Conservation (phyloP, 1,140 invertebrate species). For the Zaprionus ghesquierei region DNA sequence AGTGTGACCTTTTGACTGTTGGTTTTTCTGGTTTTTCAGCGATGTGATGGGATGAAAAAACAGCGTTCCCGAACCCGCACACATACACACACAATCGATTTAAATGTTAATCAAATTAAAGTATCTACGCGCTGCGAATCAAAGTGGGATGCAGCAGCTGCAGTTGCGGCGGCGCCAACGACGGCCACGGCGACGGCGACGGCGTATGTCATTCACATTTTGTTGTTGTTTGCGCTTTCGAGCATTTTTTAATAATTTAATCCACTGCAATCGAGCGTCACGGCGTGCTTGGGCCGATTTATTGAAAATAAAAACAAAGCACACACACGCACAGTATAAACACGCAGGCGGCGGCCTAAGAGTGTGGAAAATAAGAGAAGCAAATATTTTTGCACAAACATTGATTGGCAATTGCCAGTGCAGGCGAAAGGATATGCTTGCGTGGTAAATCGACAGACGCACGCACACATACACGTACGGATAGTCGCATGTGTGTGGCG, state of each 20-base stretch:
- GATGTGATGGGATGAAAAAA: conserved; percentile 1
- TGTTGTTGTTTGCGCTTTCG: conserved; percentile 41
- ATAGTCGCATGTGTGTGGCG: too few relatives aligned
- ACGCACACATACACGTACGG: not conserved
- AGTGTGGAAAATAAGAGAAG: conserved; percentile 69
- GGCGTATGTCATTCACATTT: conserved; percentile 16
- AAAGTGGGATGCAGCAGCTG: too few relatives aligned
- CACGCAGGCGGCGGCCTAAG: conserved; percentile 45
- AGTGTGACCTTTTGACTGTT: not conserved
- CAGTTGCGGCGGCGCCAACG: too few relatives aligned
- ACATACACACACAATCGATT: conserved; percentile 52
- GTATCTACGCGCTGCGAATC: conserved; percentile 35
- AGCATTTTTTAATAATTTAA: conserved; percentile 77
- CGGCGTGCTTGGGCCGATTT: conserved; percentile 69
- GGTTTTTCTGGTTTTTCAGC: not conserved
- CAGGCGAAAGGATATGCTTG: conserved; percentile 10
- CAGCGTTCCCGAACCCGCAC: conserved; percentile 27
- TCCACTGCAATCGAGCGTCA: conserved; percentile 75
- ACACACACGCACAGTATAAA: conserved; percentile 15
- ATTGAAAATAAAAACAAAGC: conserved; percentile 68
- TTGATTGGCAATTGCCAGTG: conserved; percentile 67
- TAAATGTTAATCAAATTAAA: conserved; percentile 78
- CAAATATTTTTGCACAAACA: conserved; percentile 79
- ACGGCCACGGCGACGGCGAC: conserved; percentile 24
- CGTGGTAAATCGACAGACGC: conserved; percentile 9